A percentile compares a stretch with the other conserved stretches of the same genome.
Conservation (phyloP, 2,113 vertebrate genomes). For the Xenopus tropicalis region UCB_Xtro_10.0 CM004449.2:9458501-9459000, state of each 20-base stretch:
- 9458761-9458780: slow-evolving; percentile 59
- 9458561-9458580: slow-evolving; percentile 52
- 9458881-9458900: slow-evolving; percentile 79
- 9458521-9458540: slow-evolving; percentile 53
- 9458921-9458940: slow-evolving; percentile 65
- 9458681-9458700: slow-evolving; percentile 20
- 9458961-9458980: slow-evolving; percentile 56
- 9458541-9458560: slow-evolving; percentile 62
- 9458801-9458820: slow-evolving; percentile 61
- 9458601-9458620: slow-evolving; percentile 24
- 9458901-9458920: slow-evolving; percentile 88
- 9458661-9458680: slow-evolving; percentile 21
- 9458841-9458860: slow-evolving; percentile 74
- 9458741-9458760: slow-evolving; percentile 39
- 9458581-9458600: slow-evolving; percentile 14
- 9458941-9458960: slow-evolving; percentile 42
- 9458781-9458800: slow-evolving; percentile 53
- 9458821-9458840: slow-evolving; percentile 60
- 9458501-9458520: slow-evolving; percentile 56
- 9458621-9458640: slow-evolving; percentile 27
- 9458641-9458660: slow-evolving; percentile 29
- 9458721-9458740: slow-evolving; percentile 27
- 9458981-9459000: slow-evolving; percentile 54
- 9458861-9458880: slow-evolving; percentile 58
- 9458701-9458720: slow-evolving; percentile 26